Evolutionary conservation across 37 sponge, comb jelly and placozoan species (phyloP), one percentile per base, ranked within the genome.

Genomic region (Bolinopsis microptera): DNA sequence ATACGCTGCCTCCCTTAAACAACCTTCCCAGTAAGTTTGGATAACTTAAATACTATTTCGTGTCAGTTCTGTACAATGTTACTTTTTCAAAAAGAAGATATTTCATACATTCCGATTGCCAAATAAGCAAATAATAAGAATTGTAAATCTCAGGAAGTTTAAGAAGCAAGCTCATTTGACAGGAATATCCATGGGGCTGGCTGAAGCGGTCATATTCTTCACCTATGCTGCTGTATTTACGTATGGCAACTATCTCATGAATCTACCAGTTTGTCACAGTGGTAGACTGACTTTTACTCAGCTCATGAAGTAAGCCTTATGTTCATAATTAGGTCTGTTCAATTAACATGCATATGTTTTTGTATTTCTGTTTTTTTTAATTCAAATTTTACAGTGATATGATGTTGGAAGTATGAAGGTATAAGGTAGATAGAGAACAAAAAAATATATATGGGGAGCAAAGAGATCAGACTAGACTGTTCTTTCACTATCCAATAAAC

Each of bases 211-310:
- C 28, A 93, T 97, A 32, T 97, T 95, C 95, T 93, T 88, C 67
- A 92, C 95, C 37, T 97, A 95, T 75, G 92, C 95, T 31, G 95
- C 70, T 34, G 96, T 96, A 40, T 96, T 94, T 39, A 76, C 83
- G 69, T 95, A 96, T 94, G 97, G 97, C 26, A 94, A 94, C 18
- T 96, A 93, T 69, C 92, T 96, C 18, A 95, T 97, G 41, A 70
- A 92, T 0, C 41, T 93, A 5, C 68, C 38, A 0, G 37, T 30
- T 9, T 5, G 61, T 48, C 61, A 48, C 13, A 18, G 9, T 18
- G 61, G 61, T 13, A 32, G 16, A 75, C 35, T 75, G 16, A 32
- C 76, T 18, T 67, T 69, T 31, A 69, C 69, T 0, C 67, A 40
- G 18, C 92, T 69, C 32, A 69, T 92, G 69, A 92, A 92, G 69